Evolutionary conservation across 2,113 vertebrate genomes (phyloP).

Genomic region (Jaculus jaculus): DNA sequence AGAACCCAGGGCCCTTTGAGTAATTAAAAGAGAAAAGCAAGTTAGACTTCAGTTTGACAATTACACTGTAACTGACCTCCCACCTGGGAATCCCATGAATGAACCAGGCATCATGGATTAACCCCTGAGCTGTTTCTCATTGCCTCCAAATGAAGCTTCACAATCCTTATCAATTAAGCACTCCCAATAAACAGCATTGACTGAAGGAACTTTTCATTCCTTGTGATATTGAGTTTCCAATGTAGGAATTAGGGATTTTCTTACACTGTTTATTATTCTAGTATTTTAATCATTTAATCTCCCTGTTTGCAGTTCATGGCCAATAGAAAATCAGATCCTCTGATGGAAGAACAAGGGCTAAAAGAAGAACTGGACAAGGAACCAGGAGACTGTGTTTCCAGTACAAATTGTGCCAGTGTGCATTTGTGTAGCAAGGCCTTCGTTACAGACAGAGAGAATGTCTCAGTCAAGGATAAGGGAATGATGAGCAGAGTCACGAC

Average conservation of each 20-base stretch:
- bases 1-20: not conserved
- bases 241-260: not conserved
- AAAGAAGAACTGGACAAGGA: not conserved
- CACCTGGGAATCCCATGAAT: not conserved
- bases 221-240: not conserved
- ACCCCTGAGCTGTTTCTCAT: not conserved
- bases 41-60: not conserved
- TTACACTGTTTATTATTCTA: not conserved
- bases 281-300: not conserved
- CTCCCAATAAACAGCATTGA: not conserved
- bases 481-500: not conserved
- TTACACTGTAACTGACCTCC: not conserved
- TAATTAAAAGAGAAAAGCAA: not conserved
- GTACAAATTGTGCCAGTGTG: not conserved
- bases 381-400: fast-evolving
- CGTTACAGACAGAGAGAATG: not conserved
- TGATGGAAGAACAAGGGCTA: not conserved
- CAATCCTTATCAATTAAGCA: not conserved
- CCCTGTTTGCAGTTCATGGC: not conserved
- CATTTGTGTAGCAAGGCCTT: not conserved
- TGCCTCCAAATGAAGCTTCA: not conserved
- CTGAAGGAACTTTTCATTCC: not conserved
- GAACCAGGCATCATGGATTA: not conserved
- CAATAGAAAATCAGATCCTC: not conserved
- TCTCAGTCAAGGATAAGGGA: not conserved